Evolutionary conservation across 1,140 invertebrate species (phyloP), one percentile per base, ranked within the genome.

Genomic region (Achroia grisella): DNA sequence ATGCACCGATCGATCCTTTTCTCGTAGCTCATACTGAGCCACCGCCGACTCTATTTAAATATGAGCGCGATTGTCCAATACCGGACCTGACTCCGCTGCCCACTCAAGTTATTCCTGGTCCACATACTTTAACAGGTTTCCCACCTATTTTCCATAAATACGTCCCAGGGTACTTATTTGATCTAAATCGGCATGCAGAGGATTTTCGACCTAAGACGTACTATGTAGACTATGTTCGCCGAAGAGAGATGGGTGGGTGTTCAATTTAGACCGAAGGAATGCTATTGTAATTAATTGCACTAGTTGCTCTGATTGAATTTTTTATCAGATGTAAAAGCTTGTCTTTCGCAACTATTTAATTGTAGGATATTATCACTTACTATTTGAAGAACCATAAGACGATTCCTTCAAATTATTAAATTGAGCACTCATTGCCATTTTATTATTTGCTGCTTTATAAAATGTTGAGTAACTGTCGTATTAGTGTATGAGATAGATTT

Each of bases 211-310:
- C 72, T 70, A 82, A 82, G 75, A 80, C 78, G 74, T 85, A 82
- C 62, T 85, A 66, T 74, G 62, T 85, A 85, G 80, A 82, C 62
- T 84, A 84, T 76, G 67, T 77, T 52, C 76, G 77, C 68, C 71
- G 69, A 70, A 71, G 78, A 77, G 76, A 81, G 63, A 63, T 80
- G 71, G 80, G 80, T 85, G 80, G 78, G 80, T 85, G 80, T 76
- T 85, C 74, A 81, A 80, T 75, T 75, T 73, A 65, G 60, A 72
- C 60, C 63, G 70, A 77, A 75, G 71, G 74, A 77, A 66, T 58
- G 57, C 44, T 51, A 40, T 40, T 41, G 33, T 35, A 23, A 30
- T 46, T 66, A 58, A 30, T 46, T 66, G 62, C 62, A 65, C 62
- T 44, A 52, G 39, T 34, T 29, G 17, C 23, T 29, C 33, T 23